Conservation (phyloP, 2,113 vertebrate genomes). For the Brachirus orientalis region DNA sequence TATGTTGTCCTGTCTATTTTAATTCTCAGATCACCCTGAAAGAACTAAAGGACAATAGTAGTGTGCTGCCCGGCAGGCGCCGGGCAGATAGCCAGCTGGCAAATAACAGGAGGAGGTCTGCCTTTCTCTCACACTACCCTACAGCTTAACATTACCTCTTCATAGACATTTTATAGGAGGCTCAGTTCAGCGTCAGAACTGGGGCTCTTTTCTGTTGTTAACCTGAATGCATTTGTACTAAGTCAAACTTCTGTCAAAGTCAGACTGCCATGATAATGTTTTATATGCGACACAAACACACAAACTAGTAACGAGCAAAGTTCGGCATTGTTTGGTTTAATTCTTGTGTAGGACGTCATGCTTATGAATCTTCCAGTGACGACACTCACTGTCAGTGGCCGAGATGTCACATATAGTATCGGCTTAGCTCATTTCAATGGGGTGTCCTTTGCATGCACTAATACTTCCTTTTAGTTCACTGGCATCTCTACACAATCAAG, state of each 20-base stretch:
- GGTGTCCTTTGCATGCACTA: too few species aligned
- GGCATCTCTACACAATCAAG: conserved; percentile 23
- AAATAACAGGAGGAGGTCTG: conserved; percentile 42
- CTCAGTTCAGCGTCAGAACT: conserved; percentile 18
- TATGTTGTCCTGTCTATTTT: conserved; percentile 67
- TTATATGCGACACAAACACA: too few species aligned
- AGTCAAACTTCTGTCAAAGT: too few species aligned
- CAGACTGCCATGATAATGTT: too few species aligned
- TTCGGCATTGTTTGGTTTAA: too few species aligned
- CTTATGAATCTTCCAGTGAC: too few species aligned
- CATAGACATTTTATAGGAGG: conserved; percentile 23
- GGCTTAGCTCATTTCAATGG: not conserved
- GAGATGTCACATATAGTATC: too few species aligned
- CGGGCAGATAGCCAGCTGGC: conserved; percentile 78
- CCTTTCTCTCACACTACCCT: conserved; percentile 20
- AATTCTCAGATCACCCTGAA: conserved; percentile 73
- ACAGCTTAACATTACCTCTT: conserved; percentile 1
- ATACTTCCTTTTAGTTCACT: conserved; percentile 11
- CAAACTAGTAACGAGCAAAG: too few species aligned
- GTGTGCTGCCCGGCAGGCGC: conserved; percentile 75
- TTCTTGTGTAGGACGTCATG: too few species aligned
- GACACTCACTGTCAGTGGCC: too few species aligned
- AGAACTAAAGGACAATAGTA: conserved; percentile 76
- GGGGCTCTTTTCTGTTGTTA: conserved; percentile 23
- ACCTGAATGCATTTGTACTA: too few species aligned